Percentiles rank a stretch among this genome's conserved stretches.
These are phyloP conservation scores for Keiferia lycopersicella DNA, from an alignment of 2,888 invertebrate species.

Conservation along the genomic window DNA sequence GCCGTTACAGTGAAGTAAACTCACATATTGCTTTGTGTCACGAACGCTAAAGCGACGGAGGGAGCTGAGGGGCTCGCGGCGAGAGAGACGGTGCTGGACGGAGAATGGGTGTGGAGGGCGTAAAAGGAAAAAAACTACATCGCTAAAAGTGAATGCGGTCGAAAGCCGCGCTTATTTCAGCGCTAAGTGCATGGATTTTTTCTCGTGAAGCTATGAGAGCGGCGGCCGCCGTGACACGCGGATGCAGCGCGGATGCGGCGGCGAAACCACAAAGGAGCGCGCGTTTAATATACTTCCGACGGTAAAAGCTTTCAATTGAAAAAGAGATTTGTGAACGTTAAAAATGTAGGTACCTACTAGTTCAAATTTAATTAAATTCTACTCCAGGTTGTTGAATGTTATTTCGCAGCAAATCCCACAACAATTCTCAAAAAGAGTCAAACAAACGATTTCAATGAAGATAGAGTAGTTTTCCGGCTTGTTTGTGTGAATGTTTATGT, in stretches of 20 bases:
- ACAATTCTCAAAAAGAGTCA: background rate
- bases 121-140: constrained; percentile 81
- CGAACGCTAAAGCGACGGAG: constrained; percentile 75
- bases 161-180: constrained; percentile 79
- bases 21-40: constrained; percentile 82
- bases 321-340: background rate
- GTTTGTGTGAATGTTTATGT: too few relatives aligned
- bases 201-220: constrained; percentile 73
- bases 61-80: constrained; percentile 59
- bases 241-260: constrained; percentile 14
- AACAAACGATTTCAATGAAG: too few relatives aligned
- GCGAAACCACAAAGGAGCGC: constrained; percentile 23
- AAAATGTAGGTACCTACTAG: background rate
- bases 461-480: too few relatives aligned
- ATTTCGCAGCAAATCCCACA: background rate
- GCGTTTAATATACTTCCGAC: constrained; percentile 16
- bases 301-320: constrained; percentile 22
- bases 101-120: constrained; percentile 76
- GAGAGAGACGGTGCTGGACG: constrained; percentile 69
- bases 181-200: constrained; percentile 81
- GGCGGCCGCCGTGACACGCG: constrained; percentile 28
- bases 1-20: constrained; percentile 80
- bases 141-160: constrained; percentile 82
- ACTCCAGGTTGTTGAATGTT: background rate
- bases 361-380: constrained; percentile 3